A percentile compares a stretch with the other conserved stretches of the same genome.
Conservation (phyloP, 2,888 invertebrate genomes). For the Cheilosia scutellata region DNA sequence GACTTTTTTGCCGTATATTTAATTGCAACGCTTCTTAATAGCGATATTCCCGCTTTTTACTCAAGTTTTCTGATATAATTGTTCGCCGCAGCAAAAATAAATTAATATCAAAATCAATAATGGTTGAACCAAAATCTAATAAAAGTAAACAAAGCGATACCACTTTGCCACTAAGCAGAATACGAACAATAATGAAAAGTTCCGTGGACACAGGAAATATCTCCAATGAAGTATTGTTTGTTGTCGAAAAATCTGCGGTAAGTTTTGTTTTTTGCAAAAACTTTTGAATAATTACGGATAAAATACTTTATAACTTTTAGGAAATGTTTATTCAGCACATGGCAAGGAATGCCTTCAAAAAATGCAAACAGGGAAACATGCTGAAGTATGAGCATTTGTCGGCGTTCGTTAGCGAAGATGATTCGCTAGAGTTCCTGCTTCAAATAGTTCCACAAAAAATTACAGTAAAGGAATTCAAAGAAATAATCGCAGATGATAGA, state of each 20-base stretch:
- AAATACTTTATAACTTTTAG: conserved; percentile 57
- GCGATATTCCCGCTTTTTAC: conserved; percentile 1
- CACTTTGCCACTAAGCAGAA: conserved; percentile 80
- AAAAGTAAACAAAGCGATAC: conserved; percentile 76
- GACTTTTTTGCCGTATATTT: too few relatives aligned
- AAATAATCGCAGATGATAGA: conserved; percentile 78
- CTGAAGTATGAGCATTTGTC: conserved; percentile 82
- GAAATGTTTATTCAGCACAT: conserved; percentile 82
- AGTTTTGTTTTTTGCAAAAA: conserved; percentile 26
- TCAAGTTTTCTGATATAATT: background rate
- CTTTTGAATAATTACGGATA: background rate
- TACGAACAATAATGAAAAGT: conserved; percentile 83
- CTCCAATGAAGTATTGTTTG: conserved; percentile 80
- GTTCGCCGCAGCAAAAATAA: background rate
- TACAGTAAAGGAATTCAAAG: conserved; percentile 81
- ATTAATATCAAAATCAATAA: background rate
- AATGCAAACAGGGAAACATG: conserved; percentile 75
- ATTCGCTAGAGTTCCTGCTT: conserved; percentile 81
- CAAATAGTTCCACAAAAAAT: conserved; percentile 83
- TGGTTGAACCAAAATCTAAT: conserved; percentile 62
- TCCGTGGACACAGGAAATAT: conserved; percentile 82
- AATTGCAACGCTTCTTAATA: too few relatives aligned
- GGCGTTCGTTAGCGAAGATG: conserved; percentile 79
- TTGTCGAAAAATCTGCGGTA: conserved; percentile 81
- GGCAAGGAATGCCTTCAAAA: conserved; percentile 79